Evolutionary conservation across 92 coral and sea anemone genomes (phyloP).

Genomic region (Actinernus sp.): DNA sequence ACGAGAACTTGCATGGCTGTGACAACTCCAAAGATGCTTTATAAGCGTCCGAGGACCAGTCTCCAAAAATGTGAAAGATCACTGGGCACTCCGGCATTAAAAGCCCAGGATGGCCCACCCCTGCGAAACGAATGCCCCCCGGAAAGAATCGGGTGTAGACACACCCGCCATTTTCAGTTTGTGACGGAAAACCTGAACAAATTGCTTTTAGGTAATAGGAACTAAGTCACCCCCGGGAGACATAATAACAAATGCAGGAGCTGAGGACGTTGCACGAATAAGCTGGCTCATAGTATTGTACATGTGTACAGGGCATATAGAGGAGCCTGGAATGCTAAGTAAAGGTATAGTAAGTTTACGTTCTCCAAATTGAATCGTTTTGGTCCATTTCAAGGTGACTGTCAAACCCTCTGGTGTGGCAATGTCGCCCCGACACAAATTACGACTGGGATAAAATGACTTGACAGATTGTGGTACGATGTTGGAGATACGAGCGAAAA

Average conservation of each 20-base stretch:
- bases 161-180: slow-evolving; percentile 12
- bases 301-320: slow-evolving; percentile 13
- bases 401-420: background rate
- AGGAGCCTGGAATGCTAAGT: background rate
- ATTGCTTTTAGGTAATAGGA: slow-evolving; percentile 1
- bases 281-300: slow-evolving; percentile 2
- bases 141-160: too few relatives aligned
- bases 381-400: slow-evolving; percentile 31
- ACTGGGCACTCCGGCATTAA: too few relatives aligned
- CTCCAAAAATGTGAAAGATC: too few relatives aligned
- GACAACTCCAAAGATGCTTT: too few relatives aligned
- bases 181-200: slow-evolving; percentile 7
- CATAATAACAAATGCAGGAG: slow-evolving; percentile 21
- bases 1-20: too few relatives aligned
- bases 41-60: too few relatives aligned
- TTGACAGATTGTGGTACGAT: background rate
- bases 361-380: slow-evolving; percentile 10
- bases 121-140: too few relatives aligned
- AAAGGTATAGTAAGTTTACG: slow-evolving; percentile 7
- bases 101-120: too few relatives aligned
- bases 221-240: background rate
- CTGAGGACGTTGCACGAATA: background rate
- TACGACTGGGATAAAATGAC: background rate
- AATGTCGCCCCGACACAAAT: slow-evolving; percentile 16
- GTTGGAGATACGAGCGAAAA: slow-evolving; percentile 22